Evolutionary conservation across 2,888 invertebrate genomes (phyloP).

Genomic region (Microctonus brassicae): DNA sequence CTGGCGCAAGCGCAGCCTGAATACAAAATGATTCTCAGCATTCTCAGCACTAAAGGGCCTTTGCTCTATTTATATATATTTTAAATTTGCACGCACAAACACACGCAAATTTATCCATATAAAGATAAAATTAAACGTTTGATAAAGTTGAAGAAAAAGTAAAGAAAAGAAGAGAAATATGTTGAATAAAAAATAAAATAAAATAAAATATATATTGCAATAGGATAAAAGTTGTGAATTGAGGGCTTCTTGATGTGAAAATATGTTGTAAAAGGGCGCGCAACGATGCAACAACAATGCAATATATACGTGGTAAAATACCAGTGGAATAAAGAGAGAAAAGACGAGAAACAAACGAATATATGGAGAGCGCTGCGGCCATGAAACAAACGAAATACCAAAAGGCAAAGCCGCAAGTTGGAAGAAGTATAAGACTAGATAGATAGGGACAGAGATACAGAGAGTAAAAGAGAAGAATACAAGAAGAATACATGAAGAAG

Average conservation of each 20-base stretch:
- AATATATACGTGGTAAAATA: conserved; percentile 27
- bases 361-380: conserved; percentile 36
- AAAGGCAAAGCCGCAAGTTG: conserved; percentile 50
- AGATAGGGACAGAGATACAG: too few species aligned
- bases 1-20: conserved; percentile 69
- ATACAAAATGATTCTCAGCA: conserved; percentile 65
- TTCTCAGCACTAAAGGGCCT: conserved; percentile 28
- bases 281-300: conserved; percentile 31
- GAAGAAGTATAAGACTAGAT: conserved; percentile 38
- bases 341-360: neutral
- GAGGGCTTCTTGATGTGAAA: conserved; percentile 31
- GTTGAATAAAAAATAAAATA: too few species aligned
- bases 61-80: neutral
- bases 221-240: conserved; percentile 16
- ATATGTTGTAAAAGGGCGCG: conserved; percentile 28
- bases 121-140: neutral
- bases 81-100: neutral
- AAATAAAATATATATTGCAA: neutral
- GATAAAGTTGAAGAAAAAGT: neutral
- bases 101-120: neutral
- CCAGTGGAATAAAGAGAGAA: conserved; percentile 28
- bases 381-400: conserved; percentile 57
- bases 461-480: conserved; percentile 24
- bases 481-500: conserved; percentile 25
- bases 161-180: neutral